Percentiles rank a stretch among this genome's conserved stretches.
Evolutionary conservation across 2,797 vertebrate species (phyloP).

Genomic region (Champsocephalus gunnari): DNA sequence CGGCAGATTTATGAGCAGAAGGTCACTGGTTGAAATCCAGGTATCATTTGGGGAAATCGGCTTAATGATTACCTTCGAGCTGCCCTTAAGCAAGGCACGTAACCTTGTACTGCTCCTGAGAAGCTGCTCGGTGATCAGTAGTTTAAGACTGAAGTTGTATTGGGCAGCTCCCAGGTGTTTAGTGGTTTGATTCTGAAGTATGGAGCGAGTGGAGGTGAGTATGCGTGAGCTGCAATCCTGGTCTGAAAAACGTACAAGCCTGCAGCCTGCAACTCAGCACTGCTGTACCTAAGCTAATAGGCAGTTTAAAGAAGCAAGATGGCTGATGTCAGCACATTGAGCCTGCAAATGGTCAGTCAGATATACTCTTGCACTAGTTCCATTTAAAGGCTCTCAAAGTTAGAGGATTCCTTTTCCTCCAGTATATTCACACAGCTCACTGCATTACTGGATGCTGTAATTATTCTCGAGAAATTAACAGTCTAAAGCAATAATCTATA

Average conservation of each 20-base stretch:
- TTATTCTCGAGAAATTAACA: slow-evolving; percentile 3
- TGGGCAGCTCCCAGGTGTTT: slow-evolving; percentile 34
- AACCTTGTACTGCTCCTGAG: slow-evolving; percentile 39
- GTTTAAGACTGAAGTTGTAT: slow-evolving; percentile 33
- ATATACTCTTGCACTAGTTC: slow-evolving; percentile 25
- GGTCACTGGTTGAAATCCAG: slow-evolving; percentile 54
- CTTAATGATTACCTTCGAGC: slow-evolving; percentile 57
- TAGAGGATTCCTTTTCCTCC: slow-evolving; percentile 18
- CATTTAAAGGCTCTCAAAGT: slow-evolving; percentile 33
- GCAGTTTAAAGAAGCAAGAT: slow-evolving; percentile 56
- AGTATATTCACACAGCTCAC: not conserved
- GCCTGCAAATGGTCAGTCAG: slow-evolving; percentile 47
- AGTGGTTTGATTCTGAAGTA: slow-evolving; percentile 38
- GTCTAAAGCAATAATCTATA: slow-evolving; percentile 15
- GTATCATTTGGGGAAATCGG: slow-evolving; percentile 46
- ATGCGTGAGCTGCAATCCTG: slow-evolving; percentile 29
- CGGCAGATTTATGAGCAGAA: slow-evolving; percentile 23
- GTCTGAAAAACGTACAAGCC: slow-evolving; percentile 45
- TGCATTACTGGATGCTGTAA: slow-evolving; percentile 5
- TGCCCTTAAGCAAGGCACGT: slow-evolving; percentile 61
- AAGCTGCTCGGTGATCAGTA: slow-evolving; percentile 41
- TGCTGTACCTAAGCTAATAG: slow-evolving; percentile 59
- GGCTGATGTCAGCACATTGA: slow-evolving; percentile 67
- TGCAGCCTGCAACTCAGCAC: slow-evolving; percentile 61
- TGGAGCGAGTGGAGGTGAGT: slow-evolving; percentile 32